A percentile compares a stretch with the other conserved stretches of the same genome.
Conservation (phyloP, 2,113 vertebrate species). For the Serilophus lunatus region DNA sequence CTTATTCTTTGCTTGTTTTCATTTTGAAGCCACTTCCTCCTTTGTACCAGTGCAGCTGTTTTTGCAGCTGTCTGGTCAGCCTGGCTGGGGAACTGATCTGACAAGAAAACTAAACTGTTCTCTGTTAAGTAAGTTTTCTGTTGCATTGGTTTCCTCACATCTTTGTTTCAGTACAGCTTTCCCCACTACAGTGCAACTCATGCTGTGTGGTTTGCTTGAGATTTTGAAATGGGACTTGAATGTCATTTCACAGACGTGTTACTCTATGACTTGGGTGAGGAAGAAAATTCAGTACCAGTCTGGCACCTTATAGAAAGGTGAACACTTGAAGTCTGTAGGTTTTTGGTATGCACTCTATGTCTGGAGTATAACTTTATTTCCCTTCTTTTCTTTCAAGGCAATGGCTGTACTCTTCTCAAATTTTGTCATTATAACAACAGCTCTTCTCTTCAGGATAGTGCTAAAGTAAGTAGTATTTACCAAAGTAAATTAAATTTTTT, state of each 20-base stretch:
- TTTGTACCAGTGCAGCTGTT: neutral
- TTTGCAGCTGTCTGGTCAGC: neutral
- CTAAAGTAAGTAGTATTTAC: conserved; percentile 87
- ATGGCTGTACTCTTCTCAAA: conserved; percentile 97
- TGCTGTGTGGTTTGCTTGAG: neutral
- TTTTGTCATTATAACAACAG: conserved; percentile 97
- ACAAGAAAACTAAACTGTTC: neutral
- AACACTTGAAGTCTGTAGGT: neutral
- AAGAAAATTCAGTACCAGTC: neutral
- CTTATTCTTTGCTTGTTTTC: neutral
- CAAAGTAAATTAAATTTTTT: neutral
- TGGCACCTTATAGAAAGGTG: neutral
- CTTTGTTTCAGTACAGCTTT: neutral
- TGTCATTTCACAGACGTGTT: neutral
- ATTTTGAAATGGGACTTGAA: neutral
- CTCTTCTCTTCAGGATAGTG: conserved; percentile 92
- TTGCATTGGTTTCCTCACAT: neutral
- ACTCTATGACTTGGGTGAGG: neutral
- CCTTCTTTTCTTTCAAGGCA: conserved; percentile 79
- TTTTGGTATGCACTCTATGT: conserved; percentile 2
- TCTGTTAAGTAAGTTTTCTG: neutral
- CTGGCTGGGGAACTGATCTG: neutral
- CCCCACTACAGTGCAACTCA: neutral
- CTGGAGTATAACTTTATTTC: conserved; percentile 36
- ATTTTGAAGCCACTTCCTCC: neutral